Base-by-base conservation (phyloP, 2,888 invertebrate species). In the Acrobasis consociella region DNA sequence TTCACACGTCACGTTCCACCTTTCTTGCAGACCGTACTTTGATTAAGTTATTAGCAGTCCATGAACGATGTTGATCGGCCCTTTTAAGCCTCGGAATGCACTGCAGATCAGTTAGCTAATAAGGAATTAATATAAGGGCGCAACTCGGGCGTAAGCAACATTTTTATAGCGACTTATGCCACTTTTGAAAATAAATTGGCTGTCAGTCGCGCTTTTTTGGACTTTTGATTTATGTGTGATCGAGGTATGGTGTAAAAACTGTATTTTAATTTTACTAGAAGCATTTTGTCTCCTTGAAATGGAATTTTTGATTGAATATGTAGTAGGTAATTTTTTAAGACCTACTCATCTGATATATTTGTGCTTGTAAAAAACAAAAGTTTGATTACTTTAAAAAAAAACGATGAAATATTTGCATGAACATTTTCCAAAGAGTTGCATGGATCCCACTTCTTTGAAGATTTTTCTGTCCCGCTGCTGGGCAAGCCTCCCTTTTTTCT, bases 31-130 rank as follows among this genome's bases (percentile, higher is more conserved):
- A 60, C 64, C 17, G 59, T 68, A 66, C 68, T 62, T 72, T 77
- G 75, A 77, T 77, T 74, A 69, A 77, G 77, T 72, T 73, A 73
- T 78, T 75, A 72, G 67, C 70, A 62, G 65, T 61, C 68, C 55
- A 63, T 56, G 52, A 62, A 60, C 66, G 62, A 69, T 67, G 70
- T 66, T 62, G 62, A 64, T 67, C 69, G 66, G 60, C 58, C 74
- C 74, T 67, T 75, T 74, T 73, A 69, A 63, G 74, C 59, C 51
- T 15, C 60, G 71, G 76, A 76, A 78, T 78, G 76, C 69, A 63
- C 72, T 69, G 64, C 69, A 64, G 72, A 70, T 71, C 71, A 72
- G 64, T 69, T 66, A 62, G 65, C 72, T 72, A 72, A 72, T 72
- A 72, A 65, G 73, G 73, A 69, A 69, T 68, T 72, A 69, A 66